Conservation (phyloP, 2,797 vertebrate species). For the Tokudaia tokunoshimensis region DNA sequence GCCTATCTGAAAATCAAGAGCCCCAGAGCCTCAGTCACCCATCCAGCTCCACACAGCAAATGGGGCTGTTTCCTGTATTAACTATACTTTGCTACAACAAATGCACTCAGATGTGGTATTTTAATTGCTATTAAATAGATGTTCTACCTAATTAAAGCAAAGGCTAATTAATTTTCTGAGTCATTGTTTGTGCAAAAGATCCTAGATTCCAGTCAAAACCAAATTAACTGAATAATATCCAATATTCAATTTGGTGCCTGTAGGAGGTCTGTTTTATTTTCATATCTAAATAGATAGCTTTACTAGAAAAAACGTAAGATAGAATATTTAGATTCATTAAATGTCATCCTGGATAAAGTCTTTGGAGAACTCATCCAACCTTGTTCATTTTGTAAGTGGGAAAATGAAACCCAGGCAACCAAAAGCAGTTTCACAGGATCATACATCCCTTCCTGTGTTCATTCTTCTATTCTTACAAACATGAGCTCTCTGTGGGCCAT, state of each 20-base stretch:
- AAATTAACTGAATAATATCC: conserved; percentile 78
- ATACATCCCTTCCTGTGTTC: neutral
- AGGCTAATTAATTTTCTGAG: conserved; percentile 87
- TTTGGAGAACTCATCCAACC: neutral
- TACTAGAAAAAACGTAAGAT: conserved; percentile 77
- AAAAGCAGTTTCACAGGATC: neutral
- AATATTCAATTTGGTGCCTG: conserved; percentile 75
- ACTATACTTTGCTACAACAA: conserved; percentile 69
- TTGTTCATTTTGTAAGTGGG: neutral
- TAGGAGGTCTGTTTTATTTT: conserved; percentile 70
- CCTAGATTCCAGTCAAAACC: conserved; percentile 83
- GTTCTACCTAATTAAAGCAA: conserved; percentile 86
- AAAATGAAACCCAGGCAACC: neutral
- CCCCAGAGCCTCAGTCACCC: conserved; percentile 32
- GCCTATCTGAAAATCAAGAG: conserved; percentile 57
- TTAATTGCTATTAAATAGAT: conserved; percentile 85
- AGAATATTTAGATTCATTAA: conserved; percentile 42
- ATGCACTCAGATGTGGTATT: conserved; percentile 85
- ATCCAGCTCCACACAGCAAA: conserved; percentile 51
- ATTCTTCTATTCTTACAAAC: neutral
- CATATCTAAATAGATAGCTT: conserved; percentile 71
- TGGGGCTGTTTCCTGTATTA: conserved; percentile 62
- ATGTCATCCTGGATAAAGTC: neutral
- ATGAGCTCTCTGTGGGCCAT: neutral
- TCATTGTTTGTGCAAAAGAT: conserved; percentile 82